phyloP scores from a whole-genome alignment of 2,797 vertebrate genomes.

The Xenops minutus region DNA sequence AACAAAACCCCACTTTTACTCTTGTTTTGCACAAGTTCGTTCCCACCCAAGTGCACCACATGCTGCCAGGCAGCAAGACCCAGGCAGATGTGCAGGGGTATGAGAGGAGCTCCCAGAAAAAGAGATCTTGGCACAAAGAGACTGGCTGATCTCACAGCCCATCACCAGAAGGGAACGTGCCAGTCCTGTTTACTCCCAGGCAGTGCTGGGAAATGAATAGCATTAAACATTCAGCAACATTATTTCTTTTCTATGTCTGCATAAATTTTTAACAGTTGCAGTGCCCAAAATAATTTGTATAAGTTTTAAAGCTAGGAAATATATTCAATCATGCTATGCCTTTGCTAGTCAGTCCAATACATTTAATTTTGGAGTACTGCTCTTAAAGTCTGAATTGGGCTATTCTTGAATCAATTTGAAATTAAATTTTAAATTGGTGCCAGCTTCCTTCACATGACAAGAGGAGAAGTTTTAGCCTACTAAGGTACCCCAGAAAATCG shows the following conservation, averaged over 20 bases:
- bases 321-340: not conserved
- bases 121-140: conserved; percentile 44
- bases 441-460: not conserved
- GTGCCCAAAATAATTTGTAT: conserved; percentile 62
- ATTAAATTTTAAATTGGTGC: conserved; percentile 42
- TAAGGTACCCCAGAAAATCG: not conserved
- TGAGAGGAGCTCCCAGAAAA: conserved; percentile 18
- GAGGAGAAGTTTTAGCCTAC: not conserved
- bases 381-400: not conserved
- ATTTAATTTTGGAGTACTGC: not conserved
- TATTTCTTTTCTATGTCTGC: conserved; percentile 24
- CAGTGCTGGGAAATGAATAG: conserved; percentile 23
- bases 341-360: not conserved
- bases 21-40: not conserved
- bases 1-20: not conserved
- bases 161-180: conserved; percentile 27
- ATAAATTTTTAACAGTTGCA: conserved; percentile 58
- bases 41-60: conserved; percentile 2
- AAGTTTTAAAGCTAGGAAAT: conserved; percentile 35
- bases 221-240: conserved; percentile 67
- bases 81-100: conserved; percentile 26
- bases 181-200: conserved; percentile 60
- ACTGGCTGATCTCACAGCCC: not conserved
- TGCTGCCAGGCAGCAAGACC: not conserved
- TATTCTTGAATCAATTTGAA: conserved; percentile 39